Percentiles rank a stretch among this genome's conserved stretches.
phyloP scores from a whole-genome alignment of 2,113 vertebrate species.

The Engystomops pustulosus region DNA sequence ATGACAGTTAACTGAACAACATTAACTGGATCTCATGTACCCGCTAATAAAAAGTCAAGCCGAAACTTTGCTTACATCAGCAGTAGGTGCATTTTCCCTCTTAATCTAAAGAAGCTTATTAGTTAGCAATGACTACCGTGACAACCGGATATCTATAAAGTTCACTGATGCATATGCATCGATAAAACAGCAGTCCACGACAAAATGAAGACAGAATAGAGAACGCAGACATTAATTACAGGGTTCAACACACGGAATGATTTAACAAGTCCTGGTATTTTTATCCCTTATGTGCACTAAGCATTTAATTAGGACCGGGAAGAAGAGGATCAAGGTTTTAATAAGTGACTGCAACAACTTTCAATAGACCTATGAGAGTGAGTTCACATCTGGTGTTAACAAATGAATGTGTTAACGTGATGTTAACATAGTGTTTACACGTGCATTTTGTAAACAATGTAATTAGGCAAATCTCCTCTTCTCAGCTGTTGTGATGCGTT shows the following conservation, averaged over 20 bases:
- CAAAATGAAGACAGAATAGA: neutral
- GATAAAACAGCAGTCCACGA: neutral
- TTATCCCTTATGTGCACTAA: neutral
- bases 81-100: neutral
- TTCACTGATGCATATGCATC: neutral
- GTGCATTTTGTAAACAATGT: no score
- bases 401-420: no score
- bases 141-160: neutral
- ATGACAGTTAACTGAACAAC: conserved; percentile 18
- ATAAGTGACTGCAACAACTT: no score
- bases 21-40: neutral
- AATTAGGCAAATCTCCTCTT: no score
- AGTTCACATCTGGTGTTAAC: no score
- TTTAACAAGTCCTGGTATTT: neutral
- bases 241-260: neutral
- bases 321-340: neutral
- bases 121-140: neutral
- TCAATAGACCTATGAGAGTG: no score
- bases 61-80: neutral
- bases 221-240: neutral
- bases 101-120: neutral
- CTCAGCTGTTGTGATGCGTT: no score
- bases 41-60: neutral
- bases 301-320: neutral
- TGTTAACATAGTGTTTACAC: no score